Conservation (phyloP, 2,797 vertebrate genomes). For the Coccyzus lansbergi region DNA sequence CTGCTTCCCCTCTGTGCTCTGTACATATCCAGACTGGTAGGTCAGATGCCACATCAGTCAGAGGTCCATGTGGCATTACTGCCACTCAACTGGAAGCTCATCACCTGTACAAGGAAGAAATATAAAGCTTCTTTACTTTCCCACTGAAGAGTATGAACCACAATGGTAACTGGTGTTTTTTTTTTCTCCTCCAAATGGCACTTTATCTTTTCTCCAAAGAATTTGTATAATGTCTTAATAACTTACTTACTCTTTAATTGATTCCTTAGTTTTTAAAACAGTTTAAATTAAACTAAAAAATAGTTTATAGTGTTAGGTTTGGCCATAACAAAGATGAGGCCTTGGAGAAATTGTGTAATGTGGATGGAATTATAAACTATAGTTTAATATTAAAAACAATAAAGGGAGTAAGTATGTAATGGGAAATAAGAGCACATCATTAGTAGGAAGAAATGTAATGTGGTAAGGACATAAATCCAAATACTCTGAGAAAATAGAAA, state of each 20-base stretch:
- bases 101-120: neutral
- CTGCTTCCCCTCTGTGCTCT: neutral
- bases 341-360: neutral
- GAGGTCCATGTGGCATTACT: neutral
- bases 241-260: neutral
- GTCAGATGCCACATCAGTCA: too few species aligned
- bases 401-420: neutral
- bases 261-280: neutral
- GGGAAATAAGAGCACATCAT: neutral
- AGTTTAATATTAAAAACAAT: neutral
- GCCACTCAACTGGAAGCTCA: neutral
- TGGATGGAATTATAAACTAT: neutral
- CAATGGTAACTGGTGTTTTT: neutral
- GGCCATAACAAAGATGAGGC: neutral
- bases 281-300: too few species aligned
- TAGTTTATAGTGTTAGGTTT: neutral
- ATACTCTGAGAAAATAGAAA: neutral
- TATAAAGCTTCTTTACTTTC: neutral
- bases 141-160: neutral
- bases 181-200: neutral
- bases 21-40: neutral
- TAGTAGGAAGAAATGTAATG: neutral
- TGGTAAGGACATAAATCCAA: neutral
- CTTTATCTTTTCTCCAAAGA: neutral
- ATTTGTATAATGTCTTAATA: neutral